Evolutionary conservation across 2,113 vertebrate species (phyloP).

Genomic region (Capricornis sumatraensis): DNA sequence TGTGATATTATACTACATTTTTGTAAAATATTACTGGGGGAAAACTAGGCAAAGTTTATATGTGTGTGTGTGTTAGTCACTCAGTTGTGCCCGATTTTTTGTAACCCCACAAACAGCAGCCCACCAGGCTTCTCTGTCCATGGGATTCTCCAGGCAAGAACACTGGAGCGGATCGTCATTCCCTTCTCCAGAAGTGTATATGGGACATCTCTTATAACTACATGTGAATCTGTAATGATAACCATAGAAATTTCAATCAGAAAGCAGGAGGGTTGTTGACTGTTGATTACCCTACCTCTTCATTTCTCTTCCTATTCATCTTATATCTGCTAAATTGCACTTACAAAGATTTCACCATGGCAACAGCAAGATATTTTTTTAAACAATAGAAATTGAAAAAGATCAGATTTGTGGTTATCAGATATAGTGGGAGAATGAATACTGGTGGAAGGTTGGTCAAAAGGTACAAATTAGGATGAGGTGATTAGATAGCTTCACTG

Average conservation of each 20-base stretch:
- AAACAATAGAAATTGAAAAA: background rate
- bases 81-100: background rate
- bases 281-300: background rate
- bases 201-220: background rate
- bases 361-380: background rate
- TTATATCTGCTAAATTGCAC: background rate
- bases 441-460: background rate
- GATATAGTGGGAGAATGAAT: background rate
- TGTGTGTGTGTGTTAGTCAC: accelerated
- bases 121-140: background rate
- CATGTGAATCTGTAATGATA: background rate
- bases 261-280: background rate
- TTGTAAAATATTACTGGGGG: background rate
- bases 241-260: background rate
- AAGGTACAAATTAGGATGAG: background rate
- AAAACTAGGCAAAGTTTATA: background rate
- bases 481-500: background rate
- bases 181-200: background rate
- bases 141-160: background rate
- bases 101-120: background rate
- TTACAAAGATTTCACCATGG: background rate
- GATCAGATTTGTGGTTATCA: background rate
- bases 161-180: accelerated
- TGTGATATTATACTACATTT: background rate
- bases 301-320: background rate